Base-by-base conservation (phyloP, 2,797 vertebrate genomes). In the Micromesistius poutassou region DNA sequence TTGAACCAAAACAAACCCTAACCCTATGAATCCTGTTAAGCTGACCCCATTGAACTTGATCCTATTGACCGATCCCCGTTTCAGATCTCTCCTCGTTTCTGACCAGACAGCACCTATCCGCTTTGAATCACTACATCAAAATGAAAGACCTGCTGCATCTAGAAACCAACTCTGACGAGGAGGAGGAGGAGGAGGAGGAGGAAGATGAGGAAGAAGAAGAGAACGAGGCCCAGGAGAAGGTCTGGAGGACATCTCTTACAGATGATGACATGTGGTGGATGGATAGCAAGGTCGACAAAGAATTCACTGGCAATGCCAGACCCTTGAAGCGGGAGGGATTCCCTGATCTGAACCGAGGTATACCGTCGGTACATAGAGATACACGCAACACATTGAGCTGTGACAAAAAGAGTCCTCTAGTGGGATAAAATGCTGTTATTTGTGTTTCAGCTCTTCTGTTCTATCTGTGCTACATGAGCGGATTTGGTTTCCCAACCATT, bases 401-500 rank as follows among this genome's bases (percentile, higher is more conserved):
- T 9, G 8, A 22, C 7, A 62, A 62, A 62, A 25, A 36, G 2
- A 72, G 30, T 30, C 7, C 40, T 12, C 40, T 16, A 13, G 40
- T 42, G 33, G 14, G 10, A 42, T 35, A 5, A 14, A 33, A 13
- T 33, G 1, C 31, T 19, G 66, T 71, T 10, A 33, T 79, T 42
- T 87, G 5, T 80, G 0, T 92, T 91, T 85, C 80, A 94, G 93
- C 79, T 46, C 71, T 90, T 55, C 76, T 89, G 72, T 73, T 71
- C 36, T 89, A 88, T 19, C 3, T 89, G 75, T 62, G 79, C 25
- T 85, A 88, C 50, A 31, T 87, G 71, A 87, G 77, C 70, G 86
- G 89, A 74, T 71, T 86, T 68, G 84, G 84, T 33, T 79, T 88
- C 28, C 80, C 81, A 30, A 77, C 46, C 0, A 36, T 85, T 40